Evolutionary conservation across 2,888 invertebrate genomes (phyloP).

Genomic region (Brachylomia viminalis): DNA sequence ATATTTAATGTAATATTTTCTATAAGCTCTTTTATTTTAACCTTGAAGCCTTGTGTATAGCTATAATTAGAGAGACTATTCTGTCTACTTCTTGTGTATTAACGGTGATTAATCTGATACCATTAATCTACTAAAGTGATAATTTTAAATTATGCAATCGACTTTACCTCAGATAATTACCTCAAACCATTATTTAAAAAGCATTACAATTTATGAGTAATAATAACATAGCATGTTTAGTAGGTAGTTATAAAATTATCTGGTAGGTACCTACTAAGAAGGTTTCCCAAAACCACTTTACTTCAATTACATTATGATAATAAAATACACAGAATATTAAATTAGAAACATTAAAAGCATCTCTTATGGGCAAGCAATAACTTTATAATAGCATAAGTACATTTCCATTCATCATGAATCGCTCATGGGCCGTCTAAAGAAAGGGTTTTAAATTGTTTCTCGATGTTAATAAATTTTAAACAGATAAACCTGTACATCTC

Average conservation of each 20-base stretch:
- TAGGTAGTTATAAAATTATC: constrained; percentile 40
- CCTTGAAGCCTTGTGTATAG: constrained; percentile 46
- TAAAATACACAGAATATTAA: constrained; percentile 59
- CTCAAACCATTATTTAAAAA: constrained; percentile 45
- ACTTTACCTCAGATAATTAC: constrained; percentile 40
- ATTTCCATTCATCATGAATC: constrained; percentile 87
- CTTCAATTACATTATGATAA: constrained; percentile 56
- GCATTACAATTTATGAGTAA: constrained; percentile 56
- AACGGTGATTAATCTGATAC: constrained; percentile 53
- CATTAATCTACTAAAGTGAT: constrained; percentile 47
- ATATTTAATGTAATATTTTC: constrained; percentile 23
- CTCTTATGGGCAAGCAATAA: constrained; percentile 76
- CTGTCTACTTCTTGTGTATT: constrained; percentile 48
- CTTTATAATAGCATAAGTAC: constrained; percentile 79
- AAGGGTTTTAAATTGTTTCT: constrained; percentile 90
- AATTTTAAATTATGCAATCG: constrained; percentile 52
- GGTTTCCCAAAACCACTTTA: constrained; percentile 58
- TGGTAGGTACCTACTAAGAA: constrained; percentile 30
- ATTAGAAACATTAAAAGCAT: constrained; percentile 68
- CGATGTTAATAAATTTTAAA: constrained; percentile 91
- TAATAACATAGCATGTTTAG: constrained; percentile 53
- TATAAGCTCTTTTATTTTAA: constrained; percentile 33
- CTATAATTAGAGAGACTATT: constrained; percentile 64
- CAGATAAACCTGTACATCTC: constrained; percentile 91
- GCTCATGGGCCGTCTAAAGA: constrained; percentile 85